Evolutionary conservation across 53 echinoderm and acorn worm genomes (phyloP), one percentile per base, ranked within the genome.

Genomic region (Stichopus horrens): DNA sequence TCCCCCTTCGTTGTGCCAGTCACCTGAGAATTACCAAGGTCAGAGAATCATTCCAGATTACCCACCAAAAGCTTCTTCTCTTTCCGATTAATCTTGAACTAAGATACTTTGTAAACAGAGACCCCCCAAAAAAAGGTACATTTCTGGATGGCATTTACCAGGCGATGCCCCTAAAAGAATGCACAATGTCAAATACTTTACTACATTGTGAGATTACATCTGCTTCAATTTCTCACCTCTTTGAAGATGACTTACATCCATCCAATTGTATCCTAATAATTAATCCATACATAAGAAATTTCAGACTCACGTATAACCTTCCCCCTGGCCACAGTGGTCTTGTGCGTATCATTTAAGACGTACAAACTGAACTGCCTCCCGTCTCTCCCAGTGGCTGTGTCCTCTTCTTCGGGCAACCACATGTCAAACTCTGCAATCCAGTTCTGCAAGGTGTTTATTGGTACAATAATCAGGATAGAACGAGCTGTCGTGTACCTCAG

Each of bases 371-470:
- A 97, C 53, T 93, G 86, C 21, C 95, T 58, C 6, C 76, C 86
- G 14, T 83, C 86, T 14, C 86, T 58, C 65, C 86, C 89, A 5
- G 75, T 74, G 3, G 79, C 21, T 0, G 79, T 73, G 23, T 82
- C 89, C 21, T 57, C 87, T 11, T 89, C 88, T 13, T 7, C 84
- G 6, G 98, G 98, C 55, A 95, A 86, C 98, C 98, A 97, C 95
- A 97, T 95, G 85, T 95, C 94, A 92, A 95, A 97, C 76, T 97
- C 98, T 0, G 98, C 94, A 5, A 95, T 86, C 98, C 98, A 97
- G 94, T 97, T 97, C 78, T 95, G 98, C 54, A 97, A 81, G 20
- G 98, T 97, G 91, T 97, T 97, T 89, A 97, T 97, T 9, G 98
- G 98, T 6, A 97, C 98, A 54, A 97, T 97, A 75, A 92, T 92